Base-by-base conservation (phyloP, 1,140 invertebrate genomes). In the Fopius arisanus region DNA sequence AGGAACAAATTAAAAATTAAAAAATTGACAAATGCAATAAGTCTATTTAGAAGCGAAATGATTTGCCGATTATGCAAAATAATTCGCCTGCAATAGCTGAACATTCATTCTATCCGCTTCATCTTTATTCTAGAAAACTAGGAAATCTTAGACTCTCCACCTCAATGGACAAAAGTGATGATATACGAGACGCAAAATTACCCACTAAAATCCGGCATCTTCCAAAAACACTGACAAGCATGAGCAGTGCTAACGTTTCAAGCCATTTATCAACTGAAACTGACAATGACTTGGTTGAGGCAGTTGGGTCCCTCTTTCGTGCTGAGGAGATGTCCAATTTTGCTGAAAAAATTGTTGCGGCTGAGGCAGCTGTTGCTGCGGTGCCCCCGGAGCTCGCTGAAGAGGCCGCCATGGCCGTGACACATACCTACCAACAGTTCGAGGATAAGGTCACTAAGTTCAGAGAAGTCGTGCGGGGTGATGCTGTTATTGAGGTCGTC, bases 371-470 rank as follows among this genome's bases (percentile, higher is more conserved):
- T 3, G 81, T 84, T 16, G 78, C 83, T 26, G 70, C 79, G n/a
- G 85, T 79, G n/a, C 82, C 85, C 6, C 83, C 83, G 5, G 84
- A 87, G 66, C 76, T 81, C 10, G 82, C 85, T 7, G 86, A 88
- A 72, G 85, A 87, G 76, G 86, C 85, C 37, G 85, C 85, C 0
- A 79, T 81, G 4, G 84, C 84, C 7, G 81, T 81, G 43, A 83
- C 83, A 0, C 80, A 75, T 54, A 76, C 77, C 28, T 86, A 81
- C 75, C 80, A 85, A 62, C 29, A 31, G 28, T 80, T 80, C 3
- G 80, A 84, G 74, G 28, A 59, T 23, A 67, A 84, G 6, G 80
- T 82, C 23, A 77, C 65, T 10, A 77, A 79, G 21, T 78, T 86
- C 37, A 77, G 78, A 40, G 78, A 86, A 66, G 78, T 80, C 41